A percentile compares a stretch with the other conserved stretches of the same genome.
Evolutionary conservation across 35 echinoderm and acorn worm species (phyloP).

Genomic region (Lytechinus variegatus): DNA sequence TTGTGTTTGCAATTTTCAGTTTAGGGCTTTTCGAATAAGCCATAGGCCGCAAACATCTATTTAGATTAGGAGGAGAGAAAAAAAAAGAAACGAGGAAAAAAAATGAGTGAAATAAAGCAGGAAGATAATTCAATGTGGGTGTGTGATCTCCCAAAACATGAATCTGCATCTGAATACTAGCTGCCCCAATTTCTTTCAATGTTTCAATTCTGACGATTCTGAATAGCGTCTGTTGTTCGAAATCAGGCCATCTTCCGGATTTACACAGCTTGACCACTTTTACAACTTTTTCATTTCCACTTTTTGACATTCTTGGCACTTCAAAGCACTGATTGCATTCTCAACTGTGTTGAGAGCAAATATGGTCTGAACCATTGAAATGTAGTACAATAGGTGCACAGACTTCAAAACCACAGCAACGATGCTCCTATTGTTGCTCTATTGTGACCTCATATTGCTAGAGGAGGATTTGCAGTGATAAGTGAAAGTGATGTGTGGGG

Average conservation of each 20-base stretch:
- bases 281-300: neutral
- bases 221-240: neutral
- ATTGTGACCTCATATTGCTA: neutral
- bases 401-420: neutral
- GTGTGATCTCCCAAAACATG: neutral
- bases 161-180: neutral
- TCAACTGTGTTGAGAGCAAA: neutral
- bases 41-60: no score
- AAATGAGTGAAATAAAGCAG: neutral
- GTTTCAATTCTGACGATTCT: neutral
- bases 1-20: neutral
- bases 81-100: neutral
- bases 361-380: neutral
- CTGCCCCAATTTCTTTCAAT: no score
- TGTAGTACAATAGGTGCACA: neutral
- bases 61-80: neutral
- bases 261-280: neutral
- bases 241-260: neutral
- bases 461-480: neutral
- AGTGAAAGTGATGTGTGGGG: neutral
- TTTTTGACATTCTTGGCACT: constrained; percentile 3
- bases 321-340: neutral
- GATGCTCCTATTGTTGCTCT: neutral
- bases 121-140: neutral
- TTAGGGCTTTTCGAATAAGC: neutral